These are phyloP conservation scores for Embiotoca jacksoni DNA, from an alignment of 2,113 vertebrate genomes.

Conservation along the genomic window DNA sequence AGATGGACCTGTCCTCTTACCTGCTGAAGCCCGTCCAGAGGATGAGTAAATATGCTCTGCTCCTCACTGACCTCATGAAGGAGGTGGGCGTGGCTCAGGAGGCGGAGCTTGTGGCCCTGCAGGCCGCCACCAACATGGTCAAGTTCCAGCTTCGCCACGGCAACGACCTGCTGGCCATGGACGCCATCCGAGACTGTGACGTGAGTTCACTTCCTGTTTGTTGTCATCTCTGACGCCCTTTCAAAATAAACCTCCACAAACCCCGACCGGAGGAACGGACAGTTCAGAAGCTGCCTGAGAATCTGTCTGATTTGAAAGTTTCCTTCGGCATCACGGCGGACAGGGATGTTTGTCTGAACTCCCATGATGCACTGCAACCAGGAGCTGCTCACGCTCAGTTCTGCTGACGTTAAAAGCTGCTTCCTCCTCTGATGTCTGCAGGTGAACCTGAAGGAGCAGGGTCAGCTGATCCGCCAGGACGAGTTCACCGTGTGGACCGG, in stretches of 20 bases:
- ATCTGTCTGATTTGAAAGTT: no score
- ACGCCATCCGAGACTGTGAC: slow-evolving; percentile 94
- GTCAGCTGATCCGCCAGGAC: slow-evolving; percentile 87
- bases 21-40: slow-evolving; percentile 95
- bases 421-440: slow-evolving; percentile 56
- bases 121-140: slow-evolving; percentile 89
- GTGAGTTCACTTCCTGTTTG: slow-evolving; percentile 77
- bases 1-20: slow-evolving; percentile 96
- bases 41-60: slow-evolving; percentile 95
- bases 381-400: no score
- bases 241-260: no score
- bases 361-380: no score
- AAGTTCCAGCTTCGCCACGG: slow-evolving; percentile 96
- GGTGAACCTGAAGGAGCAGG: slow-evolving; percentile 91
- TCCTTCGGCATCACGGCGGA: no score
- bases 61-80: slow-evolving; percentile 93
- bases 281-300: no score
- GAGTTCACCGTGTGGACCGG: slow-evolving; percentile 87
- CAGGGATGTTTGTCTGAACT: no score
- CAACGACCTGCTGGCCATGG: slow-evolving; percentile 97
- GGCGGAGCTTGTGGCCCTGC: slow-evolving; percentile 88
- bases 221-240: no score
- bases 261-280: no score
- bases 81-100: slow-evolving; percentile 87
- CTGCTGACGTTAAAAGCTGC: no score